Evolutionary conservation across 2,797 vertebrate species (phyloP).

Genomic region (Remorina albescens): DNA sequence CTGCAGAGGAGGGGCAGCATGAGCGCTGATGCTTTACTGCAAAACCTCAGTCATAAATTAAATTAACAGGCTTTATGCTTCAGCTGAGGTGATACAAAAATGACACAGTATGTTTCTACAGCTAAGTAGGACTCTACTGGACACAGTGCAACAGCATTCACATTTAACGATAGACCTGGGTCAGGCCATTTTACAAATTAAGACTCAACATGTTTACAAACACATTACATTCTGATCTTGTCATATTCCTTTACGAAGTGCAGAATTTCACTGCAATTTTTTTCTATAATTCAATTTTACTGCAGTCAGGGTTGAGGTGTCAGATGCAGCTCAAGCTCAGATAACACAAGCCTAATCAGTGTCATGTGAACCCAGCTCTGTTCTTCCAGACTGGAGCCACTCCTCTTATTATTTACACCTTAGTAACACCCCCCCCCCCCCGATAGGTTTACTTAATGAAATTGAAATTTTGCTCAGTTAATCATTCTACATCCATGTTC

Average conservation of each 20-base stretch:
- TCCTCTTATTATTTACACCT: constrained; percentile 47
- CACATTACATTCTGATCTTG: constrained; percentile 23
- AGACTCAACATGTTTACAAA: constrained; percentile 19
- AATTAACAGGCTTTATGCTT: constrained; percentile 8
- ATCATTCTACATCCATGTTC: constrained; percentile 35
- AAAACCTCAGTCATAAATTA: constrained; percentile 2
- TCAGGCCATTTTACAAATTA: constrained; percentile 33
- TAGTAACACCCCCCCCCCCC: not conserved
- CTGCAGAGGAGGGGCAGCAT: constrained; percentile 75
- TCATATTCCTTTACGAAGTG: constrained; percentile 22
- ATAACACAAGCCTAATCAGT: constrained; percentile 51
- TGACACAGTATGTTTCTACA: constrained; percentile 12
- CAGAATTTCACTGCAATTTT: constrained; percentile 1
- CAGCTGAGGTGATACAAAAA: constrained; percentile 13
- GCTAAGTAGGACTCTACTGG: not conserved
- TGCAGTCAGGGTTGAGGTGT: constrained; percentile 26
- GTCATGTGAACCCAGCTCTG: constrained; percentile 44
- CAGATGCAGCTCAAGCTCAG: constrained; percentile 33
- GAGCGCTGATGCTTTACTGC: constrained; percentile 2
- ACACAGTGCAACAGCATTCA: constrained; percentile 11
- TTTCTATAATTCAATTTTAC: no score
- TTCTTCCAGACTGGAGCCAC: constrained; percentile 46
- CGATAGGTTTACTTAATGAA: constrained; percentile 67
- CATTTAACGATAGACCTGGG: not conserved
- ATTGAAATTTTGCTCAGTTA: constrained; percentile 49